These are phyloP conservation scores for Lithophane semibrunnea DNA, from an alignment of 2,888 invertebrate species.

Conservation along the genomic window DNA sequence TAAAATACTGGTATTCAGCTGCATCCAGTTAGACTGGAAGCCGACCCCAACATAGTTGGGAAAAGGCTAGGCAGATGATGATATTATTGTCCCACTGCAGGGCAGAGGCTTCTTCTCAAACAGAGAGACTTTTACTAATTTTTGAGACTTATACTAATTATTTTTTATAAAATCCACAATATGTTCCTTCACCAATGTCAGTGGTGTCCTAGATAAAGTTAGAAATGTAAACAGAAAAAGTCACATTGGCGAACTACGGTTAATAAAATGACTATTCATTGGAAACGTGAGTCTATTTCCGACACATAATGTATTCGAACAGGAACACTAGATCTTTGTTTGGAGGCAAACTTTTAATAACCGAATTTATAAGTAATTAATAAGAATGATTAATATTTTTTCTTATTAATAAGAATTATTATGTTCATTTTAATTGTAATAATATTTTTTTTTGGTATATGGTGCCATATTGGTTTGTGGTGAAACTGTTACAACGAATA, in stretches of 20 bases:
- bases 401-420: no score
- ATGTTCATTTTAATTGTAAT: no score
- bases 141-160: neutral
- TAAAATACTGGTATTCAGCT: no score
- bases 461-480: neutral
- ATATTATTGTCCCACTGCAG: neutral
- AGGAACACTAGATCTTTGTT: neutral
- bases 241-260: neutral
- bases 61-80: no score
- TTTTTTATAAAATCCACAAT: no score
- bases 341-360: neutral
- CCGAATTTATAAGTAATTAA: no score
- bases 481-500: neutral
- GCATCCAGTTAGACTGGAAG: no score
- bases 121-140: neutral
- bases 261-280: neutral
- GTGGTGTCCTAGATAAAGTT: no score
- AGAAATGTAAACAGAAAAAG: neutral
- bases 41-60: no score
- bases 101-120: neutral
- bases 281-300: neutral
- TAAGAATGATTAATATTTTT: no score
- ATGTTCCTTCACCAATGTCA: no score
- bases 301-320: neutral
- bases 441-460: neutral